Base-by-base conservation (phyloP, 53 echinoderm and acorn worm genomes). In the Holothuria leucospilota region DNA sequence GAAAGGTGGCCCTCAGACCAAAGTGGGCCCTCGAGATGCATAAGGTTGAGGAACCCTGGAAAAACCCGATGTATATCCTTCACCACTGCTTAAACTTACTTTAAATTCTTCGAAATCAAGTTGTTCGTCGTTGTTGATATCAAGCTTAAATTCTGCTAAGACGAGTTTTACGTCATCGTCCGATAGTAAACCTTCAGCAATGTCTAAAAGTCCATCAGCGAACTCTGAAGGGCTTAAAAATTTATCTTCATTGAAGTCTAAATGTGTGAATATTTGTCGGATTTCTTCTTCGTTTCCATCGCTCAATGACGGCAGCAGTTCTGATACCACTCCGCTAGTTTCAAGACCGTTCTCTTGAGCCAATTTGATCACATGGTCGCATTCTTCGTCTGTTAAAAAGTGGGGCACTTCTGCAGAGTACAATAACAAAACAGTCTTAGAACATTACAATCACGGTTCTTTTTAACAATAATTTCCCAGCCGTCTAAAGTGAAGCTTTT, bases 31-130 rank as follows among this genome's bases (percentile, higher is more conserved):
- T 8, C 11, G 46, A 11, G 46, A 5, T 8, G 8, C 46, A 9
- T 8, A 11, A 46, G 40, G 40, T 5, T 7, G 7, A 40, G 40
- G 40, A 40, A 40, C 40, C 7, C 40, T 40, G 40, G 11, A 46
- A 46, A 8, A 46, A 2, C 46, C 8, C 4, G 6, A 9, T 11
- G 11, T 46, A 2, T 46, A 11, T 46, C 46, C 8, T 2, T 34
- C 34, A 34, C 34, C 23, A 7, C 88, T 5, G 3, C 46, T 11
- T 46, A 9, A 46, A 46, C 78, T 63, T 18, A 59, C 62, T n/a
- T 86, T 29, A 78, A 92, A 94, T 53, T 94, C 94, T 41, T 92
- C 87, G 30, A 92, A n/a, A 77, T 92, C 90, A 39, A 94, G 72
- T 2, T 77, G 67, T 26, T 89, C 87, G 59, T 94, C 94, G 16